Percentiles rank a stretch among this genome's conserved stretches.
These are phyloP conservation scores for Plumapathes pennacea DNA, from an alignment of 92 coral and sea anemone species.

Conservation along the genomic window DNA sequence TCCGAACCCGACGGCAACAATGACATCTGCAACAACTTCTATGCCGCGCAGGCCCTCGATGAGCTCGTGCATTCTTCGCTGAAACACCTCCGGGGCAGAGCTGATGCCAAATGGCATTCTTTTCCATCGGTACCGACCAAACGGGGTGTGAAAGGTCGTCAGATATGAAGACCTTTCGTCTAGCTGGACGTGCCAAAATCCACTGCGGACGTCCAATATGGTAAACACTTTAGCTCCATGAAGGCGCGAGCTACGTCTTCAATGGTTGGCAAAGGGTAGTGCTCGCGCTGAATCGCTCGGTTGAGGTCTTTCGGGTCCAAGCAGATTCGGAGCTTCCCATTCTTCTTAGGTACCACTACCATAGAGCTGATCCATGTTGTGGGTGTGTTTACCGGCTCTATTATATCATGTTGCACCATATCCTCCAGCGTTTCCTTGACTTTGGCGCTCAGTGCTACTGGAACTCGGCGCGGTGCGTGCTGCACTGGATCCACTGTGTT, in stretches of 20 bases:
- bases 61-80: conserved; percentile 25
- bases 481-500: conserved; percentile 37
- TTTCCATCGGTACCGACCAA: conserved; percentile 44
- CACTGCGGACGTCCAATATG: conserved; percentile 36
- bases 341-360: conserved; percentile 42
- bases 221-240: conserved; percentile 60
- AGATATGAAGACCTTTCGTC: conserved; percentile 25
- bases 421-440: conserved; percentile 39
- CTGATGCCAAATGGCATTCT: conserved; percentile 40
- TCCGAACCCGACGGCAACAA: conserved; percentile 11
- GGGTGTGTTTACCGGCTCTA: conserved; percentile 40
- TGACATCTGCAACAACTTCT: conserved; percentile 19
- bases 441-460: conserved; percentile 27
- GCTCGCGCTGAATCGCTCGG: conserved; percentile 39
- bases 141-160: conserved; percentile 39
- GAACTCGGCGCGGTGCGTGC: conserved; percentile 35
- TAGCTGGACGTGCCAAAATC: conserved; percentile 34
- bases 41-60: conserved; percentile 41
- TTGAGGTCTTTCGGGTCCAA: conserved; percentile 57
- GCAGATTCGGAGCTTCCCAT: conserved; percentile 41
- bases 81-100: conserved; percentile 39
- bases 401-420: conserved; percentile 27
- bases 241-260: conserved; percentile 48
- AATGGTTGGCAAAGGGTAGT: conserved; percentile 53
- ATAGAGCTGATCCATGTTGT: conserved; percentile 28